Conservation (phyloP, 2,113 vertebrate species). For the Pica pica region DNA sequence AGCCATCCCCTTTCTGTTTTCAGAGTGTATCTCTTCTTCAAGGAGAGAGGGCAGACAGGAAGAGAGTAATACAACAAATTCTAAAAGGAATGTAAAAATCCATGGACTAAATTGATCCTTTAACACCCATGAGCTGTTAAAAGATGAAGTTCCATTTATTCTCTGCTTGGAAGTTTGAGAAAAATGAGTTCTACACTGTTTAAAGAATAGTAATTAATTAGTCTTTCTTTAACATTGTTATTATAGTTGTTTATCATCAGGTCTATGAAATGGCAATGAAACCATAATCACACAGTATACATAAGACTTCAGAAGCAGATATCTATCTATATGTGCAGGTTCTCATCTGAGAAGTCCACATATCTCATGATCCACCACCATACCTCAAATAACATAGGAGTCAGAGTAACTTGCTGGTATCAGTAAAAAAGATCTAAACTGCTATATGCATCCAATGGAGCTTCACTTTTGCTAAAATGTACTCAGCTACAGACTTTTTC, state of each 20-base stretch:
- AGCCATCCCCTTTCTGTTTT: background rate
- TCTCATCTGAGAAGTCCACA: background rate
- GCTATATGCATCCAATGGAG: background rate
- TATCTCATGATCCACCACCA: background rate
- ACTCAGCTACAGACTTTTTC: background rate
- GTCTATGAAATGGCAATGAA: background rate
- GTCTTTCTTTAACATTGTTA: background rate
- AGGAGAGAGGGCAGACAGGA: background rate
- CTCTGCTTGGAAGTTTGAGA: background rate
- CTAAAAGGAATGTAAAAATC: background rate
- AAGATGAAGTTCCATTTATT: background rate
- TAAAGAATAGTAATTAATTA: background rate
- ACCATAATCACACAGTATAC: background rate
- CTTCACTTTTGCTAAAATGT: background rate
- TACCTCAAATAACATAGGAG: background rate
- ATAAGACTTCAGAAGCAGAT: background rate
- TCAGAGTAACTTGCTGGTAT: background rate
- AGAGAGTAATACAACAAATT: background rate
- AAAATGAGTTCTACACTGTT: background rate
- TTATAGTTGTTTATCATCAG: background rate
- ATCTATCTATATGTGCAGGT: background rate
- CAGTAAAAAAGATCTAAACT: background rate
- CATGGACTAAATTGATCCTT: background rate
- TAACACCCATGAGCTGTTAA: background rate
- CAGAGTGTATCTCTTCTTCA: background rate